Base-by-base conservation (phyloP, 92 coral and sea anemone genomes). In the Epizoanthus rinbou region DNA sequence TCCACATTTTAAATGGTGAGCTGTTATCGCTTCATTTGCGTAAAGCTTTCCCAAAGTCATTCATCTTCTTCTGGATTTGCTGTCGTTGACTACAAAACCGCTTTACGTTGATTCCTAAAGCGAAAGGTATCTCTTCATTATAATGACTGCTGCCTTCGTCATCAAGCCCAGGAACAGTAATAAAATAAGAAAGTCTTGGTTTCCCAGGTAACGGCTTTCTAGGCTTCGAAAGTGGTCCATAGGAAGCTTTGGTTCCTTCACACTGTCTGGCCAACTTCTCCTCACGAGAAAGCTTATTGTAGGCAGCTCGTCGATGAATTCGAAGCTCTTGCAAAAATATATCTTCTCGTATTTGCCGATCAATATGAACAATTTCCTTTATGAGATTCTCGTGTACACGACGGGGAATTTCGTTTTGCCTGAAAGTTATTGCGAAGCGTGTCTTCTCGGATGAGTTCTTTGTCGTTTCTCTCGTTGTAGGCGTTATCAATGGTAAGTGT, bases 321-420 rank as follows among this genome's bases (percentile, higher is more conserved):
- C 85, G 71, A 13, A 88, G 71, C 58, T 66, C 72, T 35, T 67
- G 45, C 41, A 88, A 22, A 33, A 60, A 78, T 43, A 45, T 83
- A 7, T 88, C 91, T 65, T 88, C 89, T 67, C 82, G 68, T 37
- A 88, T 21, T 16, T 80, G 81, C 57, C 76, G 35, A 71, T 88
- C 86, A 64, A 85, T 80, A 67, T 43, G 73, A 0, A 74, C 65
- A 22, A 88, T 85, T 37, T 88, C 91, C n/a, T 57, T 62, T 23
- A 64, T 56, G n/a, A 88, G 53, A 57, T 88, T 88, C 43, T 85
- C 68, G 23, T 75, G 81, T 17, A 57, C 81, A 33, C 69, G 56
- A 62, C 66, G 53, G 1, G 81, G 81, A 6, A 75, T 25, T n/a
- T 58, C 81, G 56, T 56, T 52, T 16, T 57, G 81, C 53, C 68